phyloP scores from a whole-genome alignment of 2,797 vertebrate species.

The Esox masquinongy region DNA sequence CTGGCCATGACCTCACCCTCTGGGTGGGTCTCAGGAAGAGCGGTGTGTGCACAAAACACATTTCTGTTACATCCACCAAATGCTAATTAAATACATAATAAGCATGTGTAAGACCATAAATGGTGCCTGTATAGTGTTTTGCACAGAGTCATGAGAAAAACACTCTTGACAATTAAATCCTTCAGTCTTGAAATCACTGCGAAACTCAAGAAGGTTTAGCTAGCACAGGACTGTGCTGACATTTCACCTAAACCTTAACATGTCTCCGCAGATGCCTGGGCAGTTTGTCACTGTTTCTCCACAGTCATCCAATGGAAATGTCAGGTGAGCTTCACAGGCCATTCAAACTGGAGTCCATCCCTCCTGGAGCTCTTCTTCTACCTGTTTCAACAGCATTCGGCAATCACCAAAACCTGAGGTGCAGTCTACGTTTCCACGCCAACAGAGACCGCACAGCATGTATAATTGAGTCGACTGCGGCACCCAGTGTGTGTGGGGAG shows the following conservation, averaged over 20 bases:
- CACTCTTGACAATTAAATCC: constrained; percentile 13
- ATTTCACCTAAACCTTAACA: constrained; percentile 22
- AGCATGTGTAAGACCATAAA: no score
- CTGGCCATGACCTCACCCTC: no score
- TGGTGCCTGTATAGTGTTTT: no score
- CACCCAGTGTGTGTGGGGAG: not conserved
- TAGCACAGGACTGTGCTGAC: constrained; percentile 30
- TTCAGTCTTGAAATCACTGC: constrained; percentile 1
- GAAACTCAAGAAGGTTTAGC: constrained; percentile 11
- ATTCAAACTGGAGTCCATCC: not conserved
- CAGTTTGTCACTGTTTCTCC: constrained; percentile 31
- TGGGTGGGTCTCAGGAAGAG: no score
- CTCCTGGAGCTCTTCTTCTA: not conserved
- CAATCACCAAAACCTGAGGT: not conserved
- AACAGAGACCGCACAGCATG: not conserved
- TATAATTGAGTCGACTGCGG: not conserved
- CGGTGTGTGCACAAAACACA: no score
- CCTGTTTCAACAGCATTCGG: not conserved
- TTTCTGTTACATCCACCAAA: no score
- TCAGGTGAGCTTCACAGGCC: not conserved
- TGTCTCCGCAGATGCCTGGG: constrained; percentile 20
- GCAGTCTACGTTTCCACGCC: not conserved
- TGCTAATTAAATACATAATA: no score
- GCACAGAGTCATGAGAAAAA: not conserved
- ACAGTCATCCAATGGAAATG: constrained; percentile 18